phyloP scores from a whole-genome alignment of 2,113 vertebrate genomes.

The Misgurnus mizolepis region DNA sequence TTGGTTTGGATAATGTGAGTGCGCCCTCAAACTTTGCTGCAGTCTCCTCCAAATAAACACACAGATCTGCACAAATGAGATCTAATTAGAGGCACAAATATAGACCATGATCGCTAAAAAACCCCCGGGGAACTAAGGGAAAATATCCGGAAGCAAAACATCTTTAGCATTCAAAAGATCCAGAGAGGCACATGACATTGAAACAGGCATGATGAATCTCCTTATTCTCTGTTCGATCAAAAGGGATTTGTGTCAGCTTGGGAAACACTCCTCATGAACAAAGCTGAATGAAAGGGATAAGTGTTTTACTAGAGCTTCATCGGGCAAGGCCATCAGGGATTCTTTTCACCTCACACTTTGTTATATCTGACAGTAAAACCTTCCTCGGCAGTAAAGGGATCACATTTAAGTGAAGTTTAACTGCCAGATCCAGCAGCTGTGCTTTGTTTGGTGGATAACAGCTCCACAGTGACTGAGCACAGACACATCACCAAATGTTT shows the following conservation, averaged over 20 bases:
- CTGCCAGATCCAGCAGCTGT: constrained; percentile 37
- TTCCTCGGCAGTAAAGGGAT: constrained; percentile 8
- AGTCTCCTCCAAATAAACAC: constrained; percentile 47
- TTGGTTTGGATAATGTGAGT: too few species aligned
- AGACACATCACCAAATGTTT: constrained; percentile 35
- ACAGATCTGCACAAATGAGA: constrained; percentile 24
- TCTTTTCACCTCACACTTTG: constrained; percentile 27
- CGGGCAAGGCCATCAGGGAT: neutral
- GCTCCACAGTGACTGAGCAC: constrained; percentile 35
- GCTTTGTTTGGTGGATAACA: constrained; percentile 31
- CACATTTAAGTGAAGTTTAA: constrained; percentile 26
- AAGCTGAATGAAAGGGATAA: neutral
- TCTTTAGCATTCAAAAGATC: neutral
- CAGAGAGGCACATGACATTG: neutral
- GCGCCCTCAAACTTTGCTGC: neutral
- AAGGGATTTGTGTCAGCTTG: neutral
- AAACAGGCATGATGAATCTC: neutral
- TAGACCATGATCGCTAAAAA: neutral
- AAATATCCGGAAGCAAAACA: neutral
- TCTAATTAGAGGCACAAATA: constrained; percentile 37
- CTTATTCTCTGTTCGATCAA: neutral
- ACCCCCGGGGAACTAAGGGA: neutral
- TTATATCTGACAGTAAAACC: constrained; percentile 38
- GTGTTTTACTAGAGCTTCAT: neutral
- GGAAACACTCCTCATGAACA: neutral